Evolutionary conservation across 2,888 invertebrate species (phyloP), one percentile per base, ranked within the genome.

Genomic region (Azorinus chamasolen): DNA sequence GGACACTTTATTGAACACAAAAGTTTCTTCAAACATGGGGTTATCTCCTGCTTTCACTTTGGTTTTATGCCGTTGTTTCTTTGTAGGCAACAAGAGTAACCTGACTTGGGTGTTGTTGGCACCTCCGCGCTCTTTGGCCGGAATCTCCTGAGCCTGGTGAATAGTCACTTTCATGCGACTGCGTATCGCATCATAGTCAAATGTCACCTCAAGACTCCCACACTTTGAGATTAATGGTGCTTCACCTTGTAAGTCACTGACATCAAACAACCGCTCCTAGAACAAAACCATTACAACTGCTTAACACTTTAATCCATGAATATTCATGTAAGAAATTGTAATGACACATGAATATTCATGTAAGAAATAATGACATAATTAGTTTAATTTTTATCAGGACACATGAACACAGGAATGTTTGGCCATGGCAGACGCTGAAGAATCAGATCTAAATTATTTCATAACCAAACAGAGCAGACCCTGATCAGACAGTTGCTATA

Each of bases 11-110:
- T 96, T 97, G 86, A 98, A 95, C 48, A 97, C 95, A 93, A 98
- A 98, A 89, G 97, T 96, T 92, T 98, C 98, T 96, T 98, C 96
- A 90, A 96, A 98, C 91, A 97, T 96, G 0, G 98, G 98, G 92
- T 96, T 96, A 90, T 97, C 96, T 0, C 98, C 98, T 68, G 96
- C 96, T 69, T 97, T 95, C 79, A 98, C 97, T 94, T 98, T 97
- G 25, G 98, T 98, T 94, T 98, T 98, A 93, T 97, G 97, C 90
- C 97, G 97, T 92, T 98, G 98, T 93, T 98, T 98, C 92, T 98
- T 97, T 91, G 96, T 95, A 4, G 98, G 98, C 83, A 98, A 93
- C 89, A 98, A 95, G 54, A 98, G 95, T 86, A 98, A 95, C 82
- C 98, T 95, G 79, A 98, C 97, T 83, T 91, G 90, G 10, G 89